Evolutionary conservation across 2,113 vertebrate genomes (phyloP), one percentile per base, ranked within the genome.

Genomic region (Halcyon senegalensis): DNA sequence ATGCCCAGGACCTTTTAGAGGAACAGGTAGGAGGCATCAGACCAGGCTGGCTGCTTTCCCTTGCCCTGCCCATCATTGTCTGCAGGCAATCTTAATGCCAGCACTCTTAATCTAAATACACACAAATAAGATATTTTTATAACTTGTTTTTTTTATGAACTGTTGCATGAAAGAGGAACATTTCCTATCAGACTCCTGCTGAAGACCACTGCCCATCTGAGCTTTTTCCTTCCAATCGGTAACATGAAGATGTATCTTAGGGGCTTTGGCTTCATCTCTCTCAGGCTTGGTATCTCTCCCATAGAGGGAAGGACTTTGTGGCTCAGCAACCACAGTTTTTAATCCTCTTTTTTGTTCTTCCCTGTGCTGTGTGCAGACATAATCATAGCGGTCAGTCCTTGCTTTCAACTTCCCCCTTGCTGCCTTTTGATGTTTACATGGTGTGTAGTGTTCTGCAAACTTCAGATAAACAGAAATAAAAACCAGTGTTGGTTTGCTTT

Each of bases 391-490:
- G 68, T 84, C 62, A 84, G 56, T 13, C n/a, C 25, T 81, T 56
- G 37, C 74, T 91, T 93, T 92, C 50, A 90, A 39, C 67, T 94
- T 94, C 74, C 31, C 35, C 28, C 44, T 87, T 25, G 13, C 77
- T 91, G 81, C 77, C 84, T 82, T 69, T 37, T 89, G 74, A 66
- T 94, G 62, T 93, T 93, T 95, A 79, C 73, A 13, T 68, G 64
- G 60, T 15, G 15, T 44, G 48, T 63, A 76, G 60, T 35, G 20
- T 82, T 94, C 70, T 75, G 69, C 66, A 76, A 75, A 37, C 53
- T 66, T 92, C 74, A 87, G 74, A 87, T 66, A 96, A 92, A 91
- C 80, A 94, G 86, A 93, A 93, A 90, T 76, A 90, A 94, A 96
- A 94, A 78, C 78, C 64, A 78, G 73, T n/a, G 63, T 76, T 72